Percentiles rank a stretch among this genome's conserved stretches.
Evolutionary conservation across 2,113 vertebrate genomes (phyloP).

Genomic region (Lagopus muta): DNA sequence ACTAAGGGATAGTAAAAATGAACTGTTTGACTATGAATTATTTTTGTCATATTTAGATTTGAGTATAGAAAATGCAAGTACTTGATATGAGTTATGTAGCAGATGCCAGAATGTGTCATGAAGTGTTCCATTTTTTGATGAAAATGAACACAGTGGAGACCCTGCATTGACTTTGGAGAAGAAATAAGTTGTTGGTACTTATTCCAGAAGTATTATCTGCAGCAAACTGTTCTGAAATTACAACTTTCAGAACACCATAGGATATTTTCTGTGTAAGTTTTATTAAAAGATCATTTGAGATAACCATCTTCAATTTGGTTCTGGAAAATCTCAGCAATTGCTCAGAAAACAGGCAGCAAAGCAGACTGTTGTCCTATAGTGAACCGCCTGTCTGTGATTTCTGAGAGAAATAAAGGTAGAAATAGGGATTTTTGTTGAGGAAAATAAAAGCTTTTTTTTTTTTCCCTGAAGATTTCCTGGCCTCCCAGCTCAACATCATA

Average conservation of each 20-base stretch:
- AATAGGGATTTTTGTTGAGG: not conserved
- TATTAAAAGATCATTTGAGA: constrained; percentile 37
- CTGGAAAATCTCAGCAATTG: not conserved
- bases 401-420: not conserved
- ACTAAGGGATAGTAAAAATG: constrained; percentile 15
- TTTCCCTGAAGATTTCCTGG: not conserved
- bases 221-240: not conserved
- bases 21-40: constrained; percentile 27
- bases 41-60: constrained; percentile 38
- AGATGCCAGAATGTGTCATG: not conserved
- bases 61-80: constrained; percentile 9
- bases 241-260: not conserved
- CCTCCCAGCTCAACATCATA: not conserved
- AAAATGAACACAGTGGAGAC: not conserved
- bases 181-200: not conserved
- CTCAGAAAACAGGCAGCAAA: not conserved
- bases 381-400: not conserved
- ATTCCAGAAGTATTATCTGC: not conserved
- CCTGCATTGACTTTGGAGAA: not conserved
- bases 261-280: not conserved
- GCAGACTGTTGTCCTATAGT: not conserved
- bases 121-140: not conserved
- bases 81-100: not conserved
- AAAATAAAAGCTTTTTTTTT: not conserved
- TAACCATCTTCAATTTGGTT: constrained; percentile 8